Percentiles rank a stretch among this genome's conserved stretches.
phyloP scores from a whole-genome alignment of 2,797 vertebrate species.

The Epinephelus awoara region DNA sequence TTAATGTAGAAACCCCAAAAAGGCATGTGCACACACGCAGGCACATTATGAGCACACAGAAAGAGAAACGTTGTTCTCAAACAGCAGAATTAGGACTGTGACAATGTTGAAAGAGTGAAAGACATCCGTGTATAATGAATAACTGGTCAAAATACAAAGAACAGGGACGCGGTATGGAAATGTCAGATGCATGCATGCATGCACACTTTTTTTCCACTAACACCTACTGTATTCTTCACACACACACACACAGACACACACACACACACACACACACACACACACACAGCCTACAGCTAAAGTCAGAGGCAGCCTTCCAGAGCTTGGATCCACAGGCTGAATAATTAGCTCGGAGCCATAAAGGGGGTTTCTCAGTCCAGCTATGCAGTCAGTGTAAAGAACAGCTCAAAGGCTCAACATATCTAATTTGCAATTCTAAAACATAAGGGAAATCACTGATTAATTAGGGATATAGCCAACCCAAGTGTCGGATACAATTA shows the following conservation, averaged over 20 bases:
- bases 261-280: slow-evolving; percentile 37
- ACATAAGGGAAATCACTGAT: slow-evolving; percentile 75
- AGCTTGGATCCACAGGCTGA: slow-evolving; percentile 66
- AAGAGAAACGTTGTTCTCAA: slow-evolving; percentile 1
- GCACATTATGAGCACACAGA: slow-evolving; percentile 18
- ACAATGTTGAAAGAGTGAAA: slow-evolving; percentile 38
- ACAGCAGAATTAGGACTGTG: slow-evolving; percentile 11
- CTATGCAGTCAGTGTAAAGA: slow-evolving; percentile 64
- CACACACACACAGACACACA: slow-evolving; percentile 35
- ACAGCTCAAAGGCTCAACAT: slow-evolving; percentile 74
- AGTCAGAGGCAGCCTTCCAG: slow-evolving; percentile 71
- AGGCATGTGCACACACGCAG: neutral
- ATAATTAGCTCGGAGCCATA: slow-evolving; percentile 78
- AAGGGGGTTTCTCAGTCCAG: slow-evolving; percentile 66
- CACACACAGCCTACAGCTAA: slow-evolving; percentile 43
- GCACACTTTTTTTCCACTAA: slow-evolving; percentile 26
- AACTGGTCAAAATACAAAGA: slow-evolving; percentile 34
- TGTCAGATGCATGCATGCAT: slow-evolving; percentile 50
- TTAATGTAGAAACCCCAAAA: slow-evolving; percentile 27
- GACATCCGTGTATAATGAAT: slow-evolving; percentile 46
- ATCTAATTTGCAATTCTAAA: slow-evolving; percentile 76
- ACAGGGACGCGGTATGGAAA: slow-evolving; percentile 32
- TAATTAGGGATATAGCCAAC: slow-evolving; percentile 69
- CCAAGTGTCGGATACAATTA: slow-evolving; percentile 63
- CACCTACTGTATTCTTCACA: slow-evolving; percentile 33